Conservation (phyloP, 2,797 vertebrate genomes). For the Coreius guichenoti region DNA sequence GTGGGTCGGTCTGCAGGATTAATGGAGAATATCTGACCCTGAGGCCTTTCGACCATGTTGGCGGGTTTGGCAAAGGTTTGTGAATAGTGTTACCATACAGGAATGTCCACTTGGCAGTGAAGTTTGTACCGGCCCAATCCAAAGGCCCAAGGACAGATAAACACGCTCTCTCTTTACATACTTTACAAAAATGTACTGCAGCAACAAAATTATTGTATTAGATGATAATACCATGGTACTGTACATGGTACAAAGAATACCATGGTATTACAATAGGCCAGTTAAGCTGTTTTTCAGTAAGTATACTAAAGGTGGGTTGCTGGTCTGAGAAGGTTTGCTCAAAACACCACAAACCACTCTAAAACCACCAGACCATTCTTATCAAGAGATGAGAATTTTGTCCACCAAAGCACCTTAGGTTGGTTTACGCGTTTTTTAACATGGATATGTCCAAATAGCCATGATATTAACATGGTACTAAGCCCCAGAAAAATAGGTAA, state of each 20-base stretch:
- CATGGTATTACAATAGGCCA: background rate
- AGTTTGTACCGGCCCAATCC: slow-evolving; percentile 14
- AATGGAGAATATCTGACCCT: slow-evolving; percentile 61
- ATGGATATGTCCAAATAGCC: background rate
- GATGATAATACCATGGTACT: background rate
- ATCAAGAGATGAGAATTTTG: background rate
- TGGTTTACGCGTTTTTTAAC: background rate
- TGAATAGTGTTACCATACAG: slow-evolving; percentile 67
- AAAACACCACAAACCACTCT: background rate
- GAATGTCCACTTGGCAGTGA: slow-evolving; percentile 72
- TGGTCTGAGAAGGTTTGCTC: background rate
- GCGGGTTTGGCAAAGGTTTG: slow-evolving; percentile 59
- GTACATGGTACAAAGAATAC: background rate
- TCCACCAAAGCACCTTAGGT: background rate
- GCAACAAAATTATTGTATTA: background rate
- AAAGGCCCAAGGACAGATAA: slow-evolving; percentile 51
- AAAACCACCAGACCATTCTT: background rate
- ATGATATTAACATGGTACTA: background rate
- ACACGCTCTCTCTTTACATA: slow-evolving; percentile 17
- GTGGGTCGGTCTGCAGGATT: slow-evolving; percentile 44
- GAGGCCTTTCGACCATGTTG: slow-evolving; percentile 54
- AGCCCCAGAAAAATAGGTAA: background rate
- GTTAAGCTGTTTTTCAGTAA: background rate
- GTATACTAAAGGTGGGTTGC: background rate
- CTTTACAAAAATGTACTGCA: background rate